Conservation (phyloP, 2,888 invertebrate genomes). For the Pemphredon lugubris region DNA sequence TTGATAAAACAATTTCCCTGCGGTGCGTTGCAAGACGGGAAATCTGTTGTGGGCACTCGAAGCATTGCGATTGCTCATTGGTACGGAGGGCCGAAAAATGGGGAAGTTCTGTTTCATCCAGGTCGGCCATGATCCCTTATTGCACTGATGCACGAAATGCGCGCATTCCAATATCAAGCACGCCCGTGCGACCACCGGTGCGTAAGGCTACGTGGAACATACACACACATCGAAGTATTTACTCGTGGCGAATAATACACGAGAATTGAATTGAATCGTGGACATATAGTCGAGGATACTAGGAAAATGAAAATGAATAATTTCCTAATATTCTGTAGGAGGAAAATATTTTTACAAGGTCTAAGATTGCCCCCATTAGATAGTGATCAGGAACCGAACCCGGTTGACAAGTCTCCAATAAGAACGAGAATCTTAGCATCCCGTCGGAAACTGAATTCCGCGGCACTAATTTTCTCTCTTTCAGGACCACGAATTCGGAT, state of each 20-base stretch:
- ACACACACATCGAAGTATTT: background rate
- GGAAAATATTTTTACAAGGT: conserved; percentile 86
- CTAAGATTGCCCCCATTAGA: conserved; percentile 95
- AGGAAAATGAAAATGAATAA: background rate
- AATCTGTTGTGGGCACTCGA: conserved; percentile 85
- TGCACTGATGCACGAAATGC: conserved; percentile 98
- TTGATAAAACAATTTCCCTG: conserved; percentile 98
- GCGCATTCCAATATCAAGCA: conserved; percentile 96
- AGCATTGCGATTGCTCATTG: conserved; percentile 81
- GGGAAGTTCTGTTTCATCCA: conserved; percentile 96
- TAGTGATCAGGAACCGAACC: conserved; percentile 98
- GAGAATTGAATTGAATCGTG: no score
- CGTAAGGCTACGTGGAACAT: conserved; percentile 86
- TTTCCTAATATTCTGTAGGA: background rate
- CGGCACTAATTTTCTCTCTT: conserved; percentile 93
- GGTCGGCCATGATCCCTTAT: conserved; percentile 98
- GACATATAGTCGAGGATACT: no score
- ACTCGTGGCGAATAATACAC: no score
- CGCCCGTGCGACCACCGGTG: conserved; percentile 96
- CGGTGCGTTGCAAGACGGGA: conserved; percentile 91
- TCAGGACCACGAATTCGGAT: conserved; percentile 93
- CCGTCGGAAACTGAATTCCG: conserved; percentile 91
- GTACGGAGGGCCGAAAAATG: conserved; percentile 88
- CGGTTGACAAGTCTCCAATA: conserved; percentile 97
- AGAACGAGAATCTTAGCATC: conserved; percentile 93